Percentiles rank a stretch among this genome's conserved stretches.
Conservation (phyloP, 2,888 invertebrate genomes). For the Scaptomyza polygonia region DNA sequence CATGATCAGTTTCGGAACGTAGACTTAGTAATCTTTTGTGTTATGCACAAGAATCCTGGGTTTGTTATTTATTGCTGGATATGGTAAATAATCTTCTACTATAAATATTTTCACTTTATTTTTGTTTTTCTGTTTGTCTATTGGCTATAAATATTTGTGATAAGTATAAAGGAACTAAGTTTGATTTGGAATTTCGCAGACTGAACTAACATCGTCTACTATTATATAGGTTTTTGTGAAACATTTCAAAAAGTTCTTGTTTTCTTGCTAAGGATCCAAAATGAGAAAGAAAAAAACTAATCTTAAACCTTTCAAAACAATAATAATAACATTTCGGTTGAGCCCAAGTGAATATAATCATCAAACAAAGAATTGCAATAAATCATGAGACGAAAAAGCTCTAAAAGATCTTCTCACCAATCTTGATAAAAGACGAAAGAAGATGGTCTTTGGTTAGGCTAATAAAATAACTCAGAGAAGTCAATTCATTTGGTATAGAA, state of each 20-base stretch:
- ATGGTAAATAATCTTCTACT: conserved; percentile 5
- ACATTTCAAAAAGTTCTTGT: neutral
- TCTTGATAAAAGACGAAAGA: no score
- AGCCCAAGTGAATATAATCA: no score
- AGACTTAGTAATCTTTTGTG: neutral
- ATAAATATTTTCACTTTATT: conserved; percentile 8
- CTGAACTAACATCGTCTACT: conserved; percentile 46
- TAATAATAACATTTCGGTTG: no score
- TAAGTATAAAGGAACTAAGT: conserved; percentile 1
- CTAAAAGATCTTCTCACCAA: no score
- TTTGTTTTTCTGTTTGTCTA: neutral
- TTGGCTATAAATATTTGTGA: conserved; percentile 14
- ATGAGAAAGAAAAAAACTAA: no score
- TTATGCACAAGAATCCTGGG: neutral
- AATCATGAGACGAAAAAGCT: no score
- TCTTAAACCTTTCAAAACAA: no score
- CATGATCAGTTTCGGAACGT: conserved; percentile 86
- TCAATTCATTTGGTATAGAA: no score
- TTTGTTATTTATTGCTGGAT: conserved; percentile 40
- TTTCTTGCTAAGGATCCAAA: neutral
- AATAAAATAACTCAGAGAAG: neutral
- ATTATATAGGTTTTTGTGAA: conserved; percentile 1
- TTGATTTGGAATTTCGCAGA: conserved; percentile 38
- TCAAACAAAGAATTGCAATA: no score
- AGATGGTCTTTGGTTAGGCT: no score